Evolutionary conservation across 2,113 vertebrate genomes (phyloP), one percentile per base, ranked within the genome.

Genomic region (Garra rufa): DNA sequence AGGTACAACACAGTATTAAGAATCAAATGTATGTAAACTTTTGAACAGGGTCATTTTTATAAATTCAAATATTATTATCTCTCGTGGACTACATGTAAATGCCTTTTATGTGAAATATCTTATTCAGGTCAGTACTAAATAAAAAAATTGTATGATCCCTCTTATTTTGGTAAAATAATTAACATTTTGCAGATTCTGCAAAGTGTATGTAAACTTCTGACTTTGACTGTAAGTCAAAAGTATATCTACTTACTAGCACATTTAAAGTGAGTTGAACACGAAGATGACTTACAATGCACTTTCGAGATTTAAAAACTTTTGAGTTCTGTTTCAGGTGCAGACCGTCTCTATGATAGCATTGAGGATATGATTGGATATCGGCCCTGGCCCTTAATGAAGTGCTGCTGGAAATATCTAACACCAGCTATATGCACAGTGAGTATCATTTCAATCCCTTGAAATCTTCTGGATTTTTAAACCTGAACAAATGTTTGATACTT

Each of bases 281-380:
- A 69, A 69, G 17, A 9, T 19, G 63, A 19, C 9, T 67, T 67
- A 9, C 15, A 67, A 1, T 9, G 14, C 28, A 30, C 8, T 34
- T 19, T 17, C 0, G 3, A 65, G 28, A 17, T 79, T 61, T 43
- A 59, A 8, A 78, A 8, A 2, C 41, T 21, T 75, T 34, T 5
- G 4, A 6, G 10, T 38, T 3, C 4, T 1, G 13, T 55, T 59
- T 59, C 46, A 95, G 98, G 97, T 90, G 97, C 96, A 1, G 92
- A 96, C 41, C 95, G 95, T 76, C 96, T 96, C 83, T 98, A 98
- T 69, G 95, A 97, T 89, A 97, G 97, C 83, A 71, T 98, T n/a
- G 92, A 97, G 87, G 96, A 97, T 88, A 99, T 99, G 98, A 98
- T 99, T 88, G 97, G 97, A 38, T 97, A 96, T 90, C 94, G 94